phyloP scores from a whole-genome alignment of 2,797 vertebrate species.

The Pyrocephalus nanus region DNA sequence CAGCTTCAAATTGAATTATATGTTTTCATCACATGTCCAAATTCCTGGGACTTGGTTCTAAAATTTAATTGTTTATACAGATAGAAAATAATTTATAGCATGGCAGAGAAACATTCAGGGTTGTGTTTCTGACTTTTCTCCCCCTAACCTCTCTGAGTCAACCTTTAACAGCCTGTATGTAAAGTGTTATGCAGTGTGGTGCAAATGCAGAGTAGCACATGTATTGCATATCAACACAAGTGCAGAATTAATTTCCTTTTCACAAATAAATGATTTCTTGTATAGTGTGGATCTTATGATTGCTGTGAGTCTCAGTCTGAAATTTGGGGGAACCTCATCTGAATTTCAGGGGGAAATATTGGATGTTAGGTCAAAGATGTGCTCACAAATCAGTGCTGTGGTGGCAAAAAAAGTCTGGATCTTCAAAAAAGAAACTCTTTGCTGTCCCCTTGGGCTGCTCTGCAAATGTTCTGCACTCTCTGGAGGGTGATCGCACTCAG shows the following conservation, averaged over 20 bases:
- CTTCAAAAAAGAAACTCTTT: not conserved
- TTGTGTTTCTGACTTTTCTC: constrained; percentile 59
- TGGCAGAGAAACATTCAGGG: constrained; percentile 57
- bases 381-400: not conserved
- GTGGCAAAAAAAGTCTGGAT: not conserved
- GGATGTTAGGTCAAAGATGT: not conserved
- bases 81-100: constrained; percentile 38
- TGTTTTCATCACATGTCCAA: constrained; percentile 48
- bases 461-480: not conserved
- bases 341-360: not conserved
- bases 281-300: not conserved
- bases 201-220: not conserved
- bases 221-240: not conserved
- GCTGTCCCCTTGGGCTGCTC: not conserved
- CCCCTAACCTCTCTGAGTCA: not conserved
- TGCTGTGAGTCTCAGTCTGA: not conserved
- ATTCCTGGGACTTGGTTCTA: constrained; percentile 63
- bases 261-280: not conserved
- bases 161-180: not conserved
- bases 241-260: not conserved
- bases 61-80: constrained; percentile 53
- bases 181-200: not conserved
- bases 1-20: constrained; percentile 68
- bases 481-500: not conserved
- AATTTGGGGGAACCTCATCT: not conserved